A percentile compares a stretch with the other conserved stretches of the same genome.
Evolutionary conservation across 2,888 invertebrate species (phyloP).

Genomic region (Andricus curvator): DNA sequence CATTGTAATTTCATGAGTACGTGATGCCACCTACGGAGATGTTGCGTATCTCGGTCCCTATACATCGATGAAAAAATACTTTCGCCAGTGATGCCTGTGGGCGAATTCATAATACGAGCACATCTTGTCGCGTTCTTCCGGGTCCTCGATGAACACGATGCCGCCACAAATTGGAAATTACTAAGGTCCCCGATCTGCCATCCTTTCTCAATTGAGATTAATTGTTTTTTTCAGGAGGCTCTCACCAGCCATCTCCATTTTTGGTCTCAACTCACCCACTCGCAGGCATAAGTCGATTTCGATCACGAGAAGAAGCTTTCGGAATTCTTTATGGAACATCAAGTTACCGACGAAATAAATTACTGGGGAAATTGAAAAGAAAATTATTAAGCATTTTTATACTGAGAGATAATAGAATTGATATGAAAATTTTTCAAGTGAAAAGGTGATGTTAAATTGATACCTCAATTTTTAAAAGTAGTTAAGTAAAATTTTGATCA

Average conservation of each 20-base stretch:
- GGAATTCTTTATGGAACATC: not conserved
- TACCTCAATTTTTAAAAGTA: not conserved
- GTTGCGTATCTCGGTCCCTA: constrained; percentile 8
- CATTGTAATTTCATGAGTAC: constrained; percentile 11
- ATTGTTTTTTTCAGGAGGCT: constrained; percentile 62
- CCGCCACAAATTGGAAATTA: constrained; percentile 77
- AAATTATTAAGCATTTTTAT: not conserved
- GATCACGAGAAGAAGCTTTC: not conserved
- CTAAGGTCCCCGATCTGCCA: constrained; percentile 46
- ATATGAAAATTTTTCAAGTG: not conserved
- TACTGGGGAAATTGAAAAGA: not conserved
- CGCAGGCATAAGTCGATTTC: constrained; percentile 22
- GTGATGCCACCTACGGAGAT: not conserved
- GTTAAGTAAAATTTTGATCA: too few relatives aligned
- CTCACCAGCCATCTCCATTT: constrained; percentile 7
- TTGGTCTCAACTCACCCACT: constrained; percentile 26
- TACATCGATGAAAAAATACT: constrained; percentile 46
- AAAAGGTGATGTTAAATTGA: not conserved
- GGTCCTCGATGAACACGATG: constrained; percentile 56
- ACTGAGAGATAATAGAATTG: not conserved
- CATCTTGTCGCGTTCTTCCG: constrained; percentile 48
- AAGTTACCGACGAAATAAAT: not conserved
- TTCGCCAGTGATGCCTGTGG: constrained; percentile 50
- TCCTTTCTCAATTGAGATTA: constrained; percentile 64
- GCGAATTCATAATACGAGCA: constrained; percentile 23